Percentiles rank a stretch among this genome's conserved stretches.
phyloP scores from a whole-genome alignment of 1,140 invertebrate genomes.

The Penaeus vannamei region DNA sequence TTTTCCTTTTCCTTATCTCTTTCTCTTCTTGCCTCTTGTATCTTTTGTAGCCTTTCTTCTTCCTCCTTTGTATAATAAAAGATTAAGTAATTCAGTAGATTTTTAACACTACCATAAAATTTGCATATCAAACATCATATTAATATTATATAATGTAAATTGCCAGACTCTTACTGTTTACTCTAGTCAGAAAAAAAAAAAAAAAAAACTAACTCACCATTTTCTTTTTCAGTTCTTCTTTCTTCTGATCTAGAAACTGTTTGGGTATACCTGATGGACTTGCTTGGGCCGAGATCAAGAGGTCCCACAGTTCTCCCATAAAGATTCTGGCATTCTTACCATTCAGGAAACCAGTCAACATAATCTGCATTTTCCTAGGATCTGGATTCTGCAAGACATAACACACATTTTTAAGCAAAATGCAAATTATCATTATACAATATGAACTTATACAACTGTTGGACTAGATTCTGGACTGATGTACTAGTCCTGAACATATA shows the following conservation, averaged over 20 bases:
- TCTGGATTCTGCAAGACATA: conserved; percentile 81
- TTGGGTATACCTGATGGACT: conserved; percentile 95
- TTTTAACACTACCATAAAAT: no score
- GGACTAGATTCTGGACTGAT: no score
- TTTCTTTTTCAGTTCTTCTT: conserved; percentile 84
- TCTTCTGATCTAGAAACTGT: conserved; percentile 93
- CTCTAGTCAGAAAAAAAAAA: background rate
- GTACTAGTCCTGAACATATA: no score
- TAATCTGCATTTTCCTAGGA: conserved; percentile 99
- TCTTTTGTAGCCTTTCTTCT: conserved; percentile 61
- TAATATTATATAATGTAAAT: no score
- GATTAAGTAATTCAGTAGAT: background rate
- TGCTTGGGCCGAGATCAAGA: conserved; percentile 95
- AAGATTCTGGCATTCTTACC: conserved; percentile 97
- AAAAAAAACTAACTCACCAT: conserved; percentile 75
- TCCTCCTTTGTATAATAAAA: conserved; percentile 45
- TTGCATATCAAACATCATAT: no score
- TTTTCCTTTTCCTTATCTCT: conserved; percentile 63
- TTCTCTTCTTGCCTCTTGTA: conserved; percentile 60
- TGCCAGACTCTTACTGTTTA: no score
- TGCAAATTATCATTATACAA: background rate
- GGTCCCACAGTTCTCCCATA: conserved; percentile 96
- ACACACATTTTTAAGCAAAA: conserved; percentile 8
- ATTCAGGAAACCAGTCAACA: conserved; percentile 98
- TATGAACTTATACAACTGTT: background rate